Percentiles rank a stretch among this genome's conserved stretches.
Conservation (phyloP, 2,888 invertebrate species). For the Parascotia fuliginaria region DNA sequence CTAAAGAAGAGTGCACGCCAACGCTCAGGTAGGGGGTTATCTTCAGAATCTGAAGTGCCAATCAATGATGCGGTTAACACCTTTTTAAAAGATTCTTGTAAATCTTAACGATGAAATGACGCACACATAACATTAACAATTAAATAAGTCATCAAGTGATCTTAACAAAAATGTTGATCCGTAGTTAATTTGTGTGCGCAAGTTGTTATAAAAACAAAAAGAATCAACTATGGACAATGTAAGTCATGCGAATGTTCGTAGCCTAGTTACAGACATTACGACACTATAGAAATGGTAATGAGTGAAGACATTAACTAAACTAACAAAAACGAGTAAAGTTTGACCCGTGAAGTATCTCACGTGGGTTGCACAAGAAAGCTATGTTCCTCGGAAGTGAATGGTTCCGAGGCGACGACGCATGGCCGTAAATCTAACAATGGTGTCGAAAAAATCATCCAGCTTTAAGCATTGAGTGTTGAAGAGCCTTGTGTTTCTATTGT, state of each 20-base stretch:
- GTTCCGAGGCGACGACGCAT: conserved; percentile 41
- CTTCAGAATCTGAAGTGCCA: conserved; percentile 43
- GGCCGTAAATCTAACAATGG: conserved; percentile 61
- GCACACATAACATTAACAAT: conserved; percentile 15
- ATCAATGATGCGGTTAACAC: conserved; percentile 28
- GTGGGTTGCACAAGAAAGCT: conserved; percentile 59
- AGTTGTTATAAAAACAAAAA: conserved; percentile 28
- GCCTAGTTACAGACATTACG: conserved; percentile 56
- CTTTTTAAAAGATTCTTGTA: conserved; percentile 24
- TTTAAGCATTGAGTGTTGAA: conserved; percentile 57
- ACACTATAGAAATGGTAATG: conserved; percentile 56
- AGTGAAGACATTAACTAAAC: conserved; percentile 56
- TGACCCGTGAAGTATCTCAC: conserved; percentile 64
- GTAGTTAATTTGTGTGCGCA: conserved; percentile 26
- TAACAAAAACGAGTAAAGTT: conserved; percentile 53
- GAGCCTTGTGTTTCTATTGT: conserved; percentile 71
- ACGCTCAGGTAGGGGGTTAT: conserved; percentile 53
- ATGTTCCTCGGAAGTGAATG: conserved; percentile 69
- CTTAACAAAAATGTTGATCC: conserved; percentile 14
- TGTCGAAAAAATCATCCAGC: conserved; percentile 58
- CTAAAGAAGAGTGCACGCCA: conserved; percentile 51
- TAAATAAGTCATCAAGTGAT: conserved; percentile 10
- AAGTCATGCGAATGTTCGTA: conserved; percentile 54
- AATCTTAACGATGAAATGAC: conserved; percentile 10
- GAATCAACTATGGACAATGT: conserved; percentile 33